Evolutionary conservation across 2,113 vertebrate genomes (phyloP).

Genomic region (Melanostigma gelatinosum): DNA sequence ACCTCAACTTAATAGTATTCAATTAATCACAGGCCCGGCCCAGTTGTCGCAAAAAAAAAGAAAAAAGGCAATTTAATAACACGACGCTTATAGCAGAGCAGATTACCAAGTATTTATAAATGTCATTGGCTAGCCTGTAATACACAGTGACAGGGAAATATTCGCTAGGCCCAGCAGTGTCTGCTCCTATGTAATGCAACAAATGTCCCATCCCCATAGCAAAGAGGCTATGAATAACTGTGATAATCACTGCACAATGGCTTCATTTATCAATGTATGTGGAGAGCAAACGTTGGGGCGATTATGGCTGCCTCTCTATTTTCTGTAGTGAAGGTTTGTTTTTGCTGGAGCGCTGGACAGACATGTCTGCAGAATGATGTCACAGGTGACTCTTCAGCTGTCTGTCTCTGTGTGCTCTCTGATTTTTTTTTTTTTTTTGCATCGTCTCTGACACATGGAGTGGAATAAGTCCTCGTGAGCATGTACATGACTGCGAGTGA

Average conservation of each 20-base stretch:
- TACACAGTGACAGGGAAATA: constrained; percentile 78
- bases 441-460: constrained; percentile 9
- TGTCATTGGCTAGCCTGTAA: constrained; percentile 75
- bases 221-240: constrained; percentile 82
- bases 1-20: constrained; percentile 76
- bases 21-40: constrained; percentile 78
- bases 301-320: constrained; percentile 67
- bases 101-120: constrained; percentile 83
- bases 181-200: constrained; percentile 79
- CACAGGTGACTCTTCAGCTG: constrained; percentile 59
- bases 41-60: constrained; percentile 63
- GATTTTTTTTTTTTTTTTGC: constrained; percentile 7
- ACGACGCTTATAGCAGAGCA: constrained; percentile 63
- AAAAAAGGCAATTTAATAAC: constrained; percentile 81
- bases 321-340: constrained; percentile 61
- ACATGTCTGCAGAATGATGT: constrained; percentile 54
- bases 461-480: neutral
- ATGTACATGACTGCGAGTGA: neutral
- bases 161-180: constrained; percentile 69
- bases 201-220: constrained; percentile 77
- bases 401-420: constrained; percentile 25
- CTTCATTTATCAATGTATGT: constrained; percentile 81
- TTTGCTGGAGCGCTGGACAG: constrained; percentile 27
- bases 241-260: constrained; percentile 83
- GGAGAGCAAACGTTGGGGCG: constrained; percentile 53